phyloP scores from a whole-genome alignment of 2,113 vertebrate species.

The Paramisgurnus dabryanus region DNA sequence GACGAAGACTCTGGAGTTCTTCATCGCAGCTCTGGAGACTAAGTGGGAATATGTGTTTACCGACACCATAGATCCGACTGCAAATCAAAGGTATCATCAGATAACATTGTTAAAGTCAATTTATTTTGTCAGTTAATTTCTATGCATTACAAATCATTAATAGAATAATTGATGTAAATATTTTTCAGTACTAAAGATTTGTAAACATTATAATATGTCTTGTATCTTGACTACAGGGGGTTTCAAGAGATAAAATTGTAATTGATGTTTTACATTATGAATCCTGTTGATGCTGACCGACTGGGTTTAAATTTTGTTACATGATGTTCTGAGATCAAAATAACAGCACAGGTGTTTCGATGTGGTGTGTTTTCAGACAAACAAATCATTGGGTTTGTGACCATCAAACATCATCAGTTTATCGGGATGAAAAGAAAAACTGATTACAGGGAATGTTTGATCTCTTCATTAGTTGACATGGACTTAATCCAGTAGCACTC shows the following conservation, averaged over 20 bases:
- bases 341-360: neutral
- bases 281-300: neutral
- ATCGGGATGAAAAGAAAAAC: neutral
- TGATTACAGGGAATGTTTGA: neutral
- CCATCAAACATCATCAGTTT: neutral
- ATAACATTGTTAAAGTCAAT: neutral
- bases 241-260: neutral
- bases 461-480: constrained; percentile 5
- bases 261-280: neutral
- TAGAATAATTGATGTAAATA: no score
- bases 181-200: no score
- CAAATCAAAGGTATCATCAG: constrained; percentile 41
- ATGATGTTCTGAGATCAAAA: neutral
- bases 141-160: neutral
- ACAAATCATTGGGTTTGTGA: neutral
- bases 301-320: neutral
- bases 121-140: neutral
- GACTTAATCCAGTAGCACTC: neutral
- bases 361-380: neutral
- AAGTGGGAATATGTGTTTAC: constrained; percentile 52
- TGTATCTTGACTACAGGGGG: no score
- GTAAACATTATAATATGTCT: no score
- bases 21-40: constrained; percentile 46
- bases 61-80: constrained; percentile 18
- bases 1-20: constrained; percentile 50